Conservation (phyloP, 2,888 invertebrate genomes). For the Drosophila affinis region DNA sequence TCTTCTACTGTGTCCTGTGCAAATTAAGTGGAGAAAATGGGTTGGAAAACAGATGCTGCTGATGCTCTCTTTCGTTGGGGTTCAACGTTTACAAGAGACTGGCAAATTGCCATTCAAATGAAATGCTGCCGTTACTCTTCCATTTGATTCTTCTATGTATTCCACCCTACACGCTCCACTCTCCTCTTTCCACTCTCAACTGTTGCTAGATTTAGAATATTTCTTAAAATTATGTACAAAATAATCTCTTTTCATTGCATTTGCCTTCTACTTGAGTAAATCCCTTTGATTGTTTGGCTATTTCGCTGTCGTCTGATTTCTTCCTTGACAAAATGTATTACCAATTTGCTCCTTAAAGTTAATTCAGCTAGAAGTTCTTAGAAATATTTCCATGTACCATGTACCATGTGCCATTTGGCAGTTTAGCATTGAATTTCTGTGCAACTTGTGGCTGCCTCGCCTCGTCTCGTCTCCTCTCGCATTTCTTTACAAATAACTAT, state of each 20-base stretch:
- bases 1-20: too few species aligned
- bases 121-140: not conserved
- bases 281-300: constrained; percentile 4
- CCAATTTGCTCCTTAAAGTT: constrained; percentile 46
- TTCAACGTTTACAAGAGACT: too few species aligned
- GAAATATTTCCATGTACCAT: constrained; percentile 54
- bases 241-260: constrained; percentile 1
- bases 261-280: not conserved
- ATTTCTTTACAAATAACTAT: constrained; percentile 15
- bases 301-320: constrained; percentile 16
- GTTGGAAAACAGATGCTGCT: not conserved
- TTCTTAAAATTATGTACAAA: not conserved
- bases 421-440: constrained; percentile 59
- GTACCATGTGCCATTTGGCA: constrained; percentile 54
- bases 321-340: constrained; percentile 9
- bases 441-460: constrained; percentile 54
- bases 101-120: too few species aligned
- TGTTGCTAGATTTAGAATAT: not conserved
- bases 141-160: constrained; percentile 8
- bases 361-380: constrained; percentile 56
- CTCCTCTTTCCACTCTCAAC: not conserved
- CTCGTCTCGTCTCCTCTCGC: constrained; percentile 1
- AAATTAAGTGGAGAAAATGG: not conserved
- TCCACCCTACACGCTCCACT: not conserved
- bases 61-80: too few species aligned